Percentiles rank a stretch among this genome's conserved stretches.
Evolutionary conservation across 2,113 vertebrate genomes (phyloP).

Genomic region (Empidonax alnorum): DNA sequence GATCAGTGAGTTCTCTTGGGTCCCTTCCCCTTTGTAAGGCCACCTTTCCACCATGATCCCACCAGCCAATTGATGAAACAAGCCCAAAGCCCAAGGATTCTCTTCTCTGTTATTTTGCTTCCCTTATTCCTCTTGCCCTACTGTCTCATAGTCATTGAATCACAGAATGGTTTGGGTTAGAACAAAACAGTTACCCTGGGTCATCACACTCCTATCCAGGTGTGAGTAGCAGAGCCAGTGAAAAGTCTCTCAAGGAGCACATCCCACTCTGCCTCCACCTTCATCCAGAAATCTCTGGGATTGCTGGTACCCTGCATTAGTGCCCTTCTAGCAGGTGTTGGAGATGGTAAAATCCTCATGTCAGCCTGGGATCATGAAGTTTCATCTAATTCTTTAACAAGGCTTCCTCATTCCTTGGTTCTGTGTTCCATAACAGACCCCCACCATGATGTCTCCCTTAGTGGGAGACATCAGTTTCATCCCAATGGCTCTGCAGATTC

Average conservation of each 20-base stretch:
- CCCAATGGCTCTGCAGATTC: background rate
- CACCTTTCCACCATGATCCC: background rate
- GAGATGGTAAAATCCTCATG: background rate
- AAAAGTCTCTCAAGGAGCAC: background rate
- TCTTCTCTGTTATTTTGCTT: background rate
- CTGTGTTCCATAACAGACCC: background rate
- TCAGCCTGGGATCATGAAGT: background rate
- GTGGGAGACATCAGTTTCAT: background rate
- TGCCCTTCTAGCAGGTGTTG: background rate
- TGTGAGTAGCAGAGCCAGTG: background rate
- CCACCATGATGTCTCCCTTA: background rate
- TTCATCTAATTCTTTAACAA: background rate
- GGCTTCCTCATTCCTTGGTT: background rate
- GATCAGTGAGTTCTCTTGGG: background rate
- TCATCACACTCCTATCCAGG: fast-evolving
- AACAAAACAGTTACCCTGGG: background rate
- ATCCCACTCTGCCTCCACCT: background rate
- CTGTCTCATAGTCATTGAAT: background rate
- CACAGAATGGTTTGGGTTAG: background rate
- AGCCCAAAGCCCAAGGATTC: background rate
- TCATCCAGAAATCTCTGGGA: background rate
- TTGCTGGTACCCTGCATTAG: background rate
- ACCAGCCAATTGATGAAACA: background rate
- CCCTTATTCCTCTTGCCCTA: background rate
- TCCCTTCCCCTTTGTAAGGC: background rate